A percentile compares a stretch with the other conserved stretches of the same genome.
Evolutionary conservation across 1,140 invertebrate species (phyloP).

Genomic region (Hylaeus anthracinus): DNA sequence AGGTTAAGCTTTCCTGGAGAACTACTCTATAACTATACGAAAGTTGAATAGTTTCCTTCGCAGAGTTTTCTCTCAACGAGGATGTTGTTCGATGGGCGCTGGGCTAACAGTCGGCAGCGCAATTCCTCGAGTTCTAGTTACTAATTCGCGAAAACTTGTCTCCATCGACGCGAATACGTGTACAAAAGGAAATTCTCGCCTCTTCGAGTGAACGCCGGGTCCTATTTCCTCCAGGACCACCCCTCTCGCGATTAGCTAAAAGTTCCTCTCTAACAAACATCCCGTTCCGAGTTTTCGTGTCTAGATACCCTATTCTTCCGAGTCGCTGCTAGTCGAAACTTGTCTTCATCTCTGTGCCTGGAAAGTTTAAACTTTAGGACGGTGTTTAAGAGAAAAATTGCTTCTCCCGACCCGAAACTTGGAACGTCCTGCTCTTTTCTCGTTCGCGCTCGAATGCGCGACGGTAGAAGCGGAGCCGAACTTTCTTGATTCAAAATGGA

Average conservation of each 20-base stretch:
- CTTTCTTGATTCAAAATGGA: slow-evolving; percentile 36
- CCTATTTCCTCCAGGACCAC: slow-evolving; percentile 5
- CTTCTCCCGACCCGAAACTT: slow-evolving; percentile 28
- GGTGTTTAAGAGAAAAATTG: slow-evolving; percentile 56
- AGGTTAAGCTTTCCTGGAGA: too few species aligned
- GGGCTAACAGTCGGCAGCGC: neutral
- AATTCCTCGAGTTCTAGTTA: slow-evolving; percentile 20
- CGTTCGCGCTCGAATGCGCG: neutral
- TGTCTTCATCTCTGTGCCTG: slow-evolving; percentile 39
- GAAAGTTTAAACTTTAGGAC: slow-evolving; percentile 46
- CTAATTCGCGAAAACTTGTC: slow-evolving; percentile 30
- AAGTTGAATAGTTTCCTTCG: neutral
- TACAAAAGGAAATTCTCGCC: slow-evolving; percentile 29
- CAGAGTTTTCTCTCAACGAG: too few species aligned
- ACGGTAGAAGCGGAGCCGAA: slow-evolving; percentile 2
- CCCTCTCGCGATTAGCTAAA: slow-evolving; percentile 46
- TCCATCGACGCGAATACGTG: slow-evolving; percentile 3
- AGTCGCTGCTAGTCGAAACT: slow-evolving; percentile 35
- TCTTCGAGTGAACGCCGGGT: slow-evolving; percentile 26
- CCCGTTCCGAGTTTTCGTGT: slow-evolving; percentile 51
- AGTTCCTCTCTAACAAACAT: slow-evolving; percentile 53
- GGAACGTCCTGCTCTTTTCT: slow-evolving; percentile 16
- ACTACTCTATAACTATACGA: too few species aligned
- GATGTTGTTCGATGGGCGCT: neutral
- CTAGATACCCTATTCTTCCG: slow-evolving; percentile 37